Evolutionary conservation across 1,140 invertebrate species (phyloP), one percentile per base, ranked within the genome.

Genomic region (Nasonia longicornis): DNA sequence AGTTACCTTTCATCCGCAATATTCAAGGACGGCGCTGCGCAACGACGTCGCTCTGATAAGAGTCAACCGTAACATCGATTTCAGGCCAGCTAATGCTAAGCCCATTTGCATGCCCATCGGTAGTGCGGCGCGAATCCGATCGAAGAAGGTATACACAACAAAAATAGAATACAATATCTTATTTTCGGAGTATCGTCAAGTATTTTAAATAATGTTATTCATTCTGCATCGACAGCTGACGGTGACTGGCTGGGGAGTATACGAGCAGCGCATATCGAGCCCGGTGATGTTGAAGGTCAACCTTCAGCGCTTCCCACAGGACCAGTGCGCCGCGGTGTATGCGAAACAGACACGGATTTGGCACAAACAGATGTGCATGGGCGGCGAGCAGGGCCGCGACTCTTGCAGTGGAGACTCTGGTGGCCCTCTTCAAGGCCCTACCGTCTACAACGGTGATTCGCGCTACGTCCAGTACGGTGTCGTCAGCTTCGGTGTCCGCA

Each of bases 11-110:
- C 94, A 95, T 89, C 91, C 92, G 0, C 83, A 90, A 0, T 95
- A 93, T 83, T 87, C 85, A 20, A 86, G 83, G 2, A 82, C 88
- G 0, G 89, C 77, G 2, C 85, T 92, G 3, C 87, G 88, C 48
- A 92, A 94, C 84, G 94, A 95, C 83, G 93, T 95, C 74, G 94
- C 92, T 2, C 85, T 95, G 3, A 88, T 95, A 66, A 90, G 93
- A 84, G 86, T 95, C 0, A 84, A 89, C 0, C 79, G 85, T 71
- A 87, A 91, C 3, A 91, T 92, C 2, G 89, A 93, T 82, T 92
- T 94, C 83, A 82, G 85, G n/a, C 85, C 89, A 85, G 86, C 86
- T 48, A 92, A 85, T 75, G 90, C 92, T 70, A 91, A 89, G 70
- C 91, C 93, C 2, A 90, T 94, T 74, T 94, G 93, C 83, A 80